Conservation (phyloP, 1,140 invertebrate genomes). For the Pseudomyrmex flavicornis region DNA sequence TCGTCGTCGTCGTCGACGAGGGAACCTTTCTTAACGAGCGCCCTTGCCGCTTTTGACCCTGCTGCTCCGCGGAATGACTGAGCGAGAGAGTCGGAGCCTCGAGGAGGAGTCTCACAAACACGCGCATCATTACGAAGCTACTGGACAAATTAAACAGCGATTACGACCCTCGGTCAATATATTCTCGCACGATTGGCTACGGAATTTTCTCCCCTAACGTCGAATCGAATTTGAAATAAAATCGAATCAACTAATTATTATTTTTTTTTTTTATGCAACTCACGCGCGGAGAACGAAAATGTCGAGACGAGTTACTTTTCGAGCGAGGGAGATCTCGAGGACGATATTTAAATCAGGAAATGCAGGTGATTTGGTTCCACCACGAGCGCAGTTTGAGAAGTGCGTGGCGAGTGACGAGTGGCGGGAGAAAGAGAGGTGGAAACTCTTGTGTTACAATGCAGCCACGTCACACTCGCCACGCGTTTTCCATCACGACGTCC, state of each 20-base stretch:
- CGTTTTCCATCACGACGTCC: conserved; percentile 22
- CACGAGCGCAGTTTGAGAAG: conserved; percentile 40
- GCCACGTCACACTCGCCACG: conserved; percentile 59
- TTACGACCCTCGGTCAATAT: conserved; percentile 18
- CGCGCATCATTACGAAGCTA: conserved; percentile 27
- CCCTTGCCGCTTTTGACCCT: conserved; percentile 46
- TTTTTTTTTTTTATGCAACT: too few relatives aligned
- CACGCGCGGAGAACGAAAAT: too few relatives aligned
- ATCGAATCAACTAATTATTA: too few relatives aligned
- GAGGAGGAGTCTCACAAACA: neutral
- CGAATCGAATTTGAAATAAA: too few relatives aligned
- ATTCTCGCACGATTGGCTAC: neutral
- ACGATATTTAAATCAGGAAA: conserved; percentile 56
- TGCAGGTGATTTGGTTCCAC: conserved; percentile 24
- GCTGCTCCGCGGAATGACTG: conserved; percentile 32
- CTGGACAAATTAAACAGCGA: conserved; percentile 17
- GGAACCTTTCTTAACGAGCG: conserved; percentile 51
- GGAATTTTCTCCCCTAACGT: too few relatives aligned
- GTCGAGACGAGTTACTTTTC: too few relatives aligned
- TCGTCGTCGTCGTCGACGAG: neutral
- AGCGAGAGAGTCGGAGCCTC: conserved; percentile 13
- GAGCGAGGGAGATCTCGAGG: neutral
- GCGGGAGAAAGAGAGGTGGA: conserved; percentile 38
- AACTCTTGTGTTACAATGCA: conserved; percentile 76
- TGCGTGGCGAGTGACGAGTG: conserved; percentile 64